phyloP scores from a whole-genome alignment of 2,113 vertebrate genomes.

The Mobula hypostoma region DNA sequence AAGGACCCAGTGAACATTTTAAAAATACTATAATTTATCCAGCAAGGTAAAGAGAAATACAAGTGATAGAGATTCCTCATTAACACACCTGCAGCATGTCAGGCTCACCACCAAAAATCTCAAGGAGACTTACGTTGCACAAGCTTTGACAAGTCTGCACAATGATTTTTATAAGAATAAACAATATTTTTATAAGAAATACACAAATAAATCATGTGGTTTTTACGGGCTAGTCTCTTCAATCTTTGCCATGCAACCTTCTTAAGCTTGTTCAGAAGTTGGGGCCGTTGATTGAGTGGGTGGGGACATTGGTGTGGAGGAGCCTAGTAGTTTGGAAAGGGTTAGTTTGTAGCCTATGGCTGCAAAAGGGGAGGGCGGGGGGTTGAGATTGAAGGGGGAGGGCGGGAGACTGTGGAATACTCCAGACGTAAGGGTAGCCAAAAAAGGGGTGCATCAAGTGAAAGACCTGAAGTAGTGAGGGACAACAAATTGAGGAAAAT shows the following conservation, averaged over 20 bases:
- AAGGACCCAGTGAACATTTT: background rate
- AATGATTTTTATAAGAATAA: background rate
- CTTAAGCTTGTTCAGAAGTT: background rate
- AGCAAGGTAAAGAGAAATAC: background rate
- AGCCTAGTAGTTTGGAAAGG: too few relatives aligned
- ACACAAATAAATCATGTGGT: background rate
- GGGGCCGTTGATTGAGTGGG: too few relatives aligned
- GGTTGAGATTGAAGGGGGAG: too few relatives aligned
- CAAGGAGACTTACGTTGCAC: background rate
- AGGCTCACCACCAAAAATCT: background rate
- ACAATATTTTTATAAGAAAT: background rate
- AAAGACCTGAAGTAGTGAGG: too few relatives aligned
- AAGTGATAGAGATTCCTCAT: conserved; percentile 30
- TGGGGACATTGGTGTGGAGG: too few relatives aligned
- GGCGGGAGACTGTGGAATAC: too few relatives aligned
- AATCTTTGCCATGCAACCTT: background rate
- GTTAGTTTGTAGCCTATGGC: too few relatives aligned
- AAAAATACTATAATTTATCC: conserved; percentile 24
- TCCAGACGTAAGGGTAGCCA: too few relatives aligned
- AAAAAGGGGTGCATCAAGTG: too few relatives aligned
- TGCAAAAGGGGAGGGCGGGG: too few relatives aligned
- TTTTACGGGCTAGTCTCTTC: background rate
- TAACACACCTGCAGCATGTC: background rate
- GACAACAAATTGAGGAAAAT: too few relatives aligned
- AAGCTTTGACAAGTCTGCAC: background rate